phyloP scores from a whole-genome alignment of 2,888 invertebrate genomes.

The Heteromurus nitidus region DNA sequence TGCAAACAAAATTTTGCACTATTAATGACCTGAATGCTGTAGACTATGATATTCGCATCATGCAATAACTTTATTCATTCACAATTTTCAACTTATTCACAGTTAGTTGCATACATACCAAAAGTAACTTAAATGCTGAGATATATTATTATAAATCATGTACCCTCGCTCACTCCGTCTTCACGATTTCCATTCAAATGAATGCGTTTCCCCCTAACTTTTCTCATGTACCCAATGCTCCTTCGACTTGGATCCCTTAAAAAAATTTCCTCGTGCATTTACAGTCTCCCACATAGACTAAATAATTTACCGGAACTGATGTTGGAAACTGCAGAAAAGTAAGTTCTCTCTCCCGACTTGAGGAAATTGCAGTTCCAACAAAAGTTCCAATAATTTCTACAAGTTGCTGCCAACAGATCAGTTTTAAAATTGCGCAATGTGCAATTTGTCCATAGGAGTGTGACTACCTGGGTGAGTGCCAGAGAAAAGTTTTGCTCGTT shows the following conservation, averaged over 20 bases:
- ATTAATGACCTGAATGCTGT: neutral
- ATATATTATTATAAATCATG: too few species aligned
- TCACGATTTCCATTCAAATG: neutral
- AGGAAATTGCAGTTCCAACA: conserved; percentile 58
- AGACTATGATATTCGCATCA: too few species aligned
- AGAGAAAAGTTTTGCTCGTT: conserved; percentile 24
- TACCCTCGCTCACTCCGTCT: neutral
- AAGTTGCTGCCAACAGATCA: conserved; percentile 56
- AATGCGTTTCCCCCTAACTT: neutral
- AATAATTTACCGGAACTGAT: neutral
- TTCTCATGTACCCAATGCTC: neutral
- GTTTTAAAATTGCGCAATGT: conserved; percentile 56
- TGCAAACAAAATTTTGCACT: conserved; percentile 47
- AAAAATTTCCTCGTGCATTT: too few species aligned
- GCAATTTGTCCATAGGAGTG: conserved; percentile 50
- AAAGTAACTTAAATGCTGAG: too few species aligned
- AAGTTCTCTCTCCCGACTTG: conserved; percentile 11
- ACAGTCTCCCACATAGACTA: neutral
- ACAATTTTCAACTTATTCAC: too few species aligned
- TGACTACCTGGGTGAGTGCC: conserved; percentile 56
- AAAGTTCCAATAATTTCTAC: conserved; percentile 57
- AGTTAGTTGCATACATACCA: too few species aligned
- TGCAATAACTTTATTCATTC: neutral
- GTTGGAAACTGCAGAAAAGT: neutral
- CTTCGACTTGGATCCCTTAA: neutral